Percentiles rank a stretch among this genome's conserved stretches.
phyloP scores from a whole-genome alignment of 2,113 vertebrate genomes.

The Piaya cayana region DNA sequence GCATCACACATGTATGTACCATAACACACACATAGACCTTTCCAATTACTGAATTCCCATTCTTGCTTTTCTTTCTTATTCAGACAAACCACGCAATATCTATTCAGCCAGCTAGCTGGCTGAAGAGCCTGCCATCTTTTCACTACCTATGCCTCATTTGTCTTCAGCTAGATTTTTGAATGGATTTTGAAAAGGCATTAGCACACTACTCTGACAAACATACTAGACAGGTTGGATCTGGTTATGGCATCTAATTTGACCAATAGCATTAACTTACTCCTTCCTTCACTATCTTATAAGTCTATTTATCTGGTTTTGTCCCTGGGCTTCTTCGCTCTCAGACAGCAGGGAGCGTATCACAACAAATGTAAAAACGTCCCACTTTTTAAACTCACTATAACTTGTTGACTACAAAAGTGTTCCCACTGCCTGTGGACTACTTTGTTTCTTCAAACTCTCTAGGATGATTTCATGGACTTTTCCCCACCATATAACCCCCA shows the following conservation, averaged over 20 bases:
- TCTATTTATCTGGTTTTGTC: not conserved
- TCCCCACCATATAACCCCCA: not conserved
- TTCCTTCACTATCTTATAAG: not conserved
- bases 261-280: not conserved
- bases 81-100: not conserved
- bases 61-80: not conserved
- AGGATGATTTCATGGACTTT: not conserved
- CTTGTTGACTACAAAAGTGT: not conserved
- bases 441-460: not conserved
- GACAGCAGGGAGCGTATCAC: not conserved
- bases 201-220: not conserved
- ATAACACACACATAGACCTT: accelerated
- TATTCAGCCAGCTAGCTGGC: not conserved
- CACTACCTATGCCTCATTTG: not conserved
- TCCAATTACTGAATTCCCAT: not conserved
- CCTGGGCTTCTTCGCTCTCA: not conserved
- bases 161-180: not conserved
- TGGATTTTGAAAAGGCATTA: not conserved
- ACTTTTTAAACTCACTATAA: not conserved
- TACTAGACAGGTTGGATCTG: not conserved
- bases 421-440: not conserved
- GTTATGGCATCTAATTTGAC: not conserved
- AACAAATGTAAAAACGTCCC: not conserved
- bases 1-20: accelerated
- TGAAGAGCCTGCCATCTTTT: not conserved